Evolutionary conservation across 2,113 vertebrate genomes (phyloP).

Genomic region (Mesoclemmys tuberculata): DNA sequence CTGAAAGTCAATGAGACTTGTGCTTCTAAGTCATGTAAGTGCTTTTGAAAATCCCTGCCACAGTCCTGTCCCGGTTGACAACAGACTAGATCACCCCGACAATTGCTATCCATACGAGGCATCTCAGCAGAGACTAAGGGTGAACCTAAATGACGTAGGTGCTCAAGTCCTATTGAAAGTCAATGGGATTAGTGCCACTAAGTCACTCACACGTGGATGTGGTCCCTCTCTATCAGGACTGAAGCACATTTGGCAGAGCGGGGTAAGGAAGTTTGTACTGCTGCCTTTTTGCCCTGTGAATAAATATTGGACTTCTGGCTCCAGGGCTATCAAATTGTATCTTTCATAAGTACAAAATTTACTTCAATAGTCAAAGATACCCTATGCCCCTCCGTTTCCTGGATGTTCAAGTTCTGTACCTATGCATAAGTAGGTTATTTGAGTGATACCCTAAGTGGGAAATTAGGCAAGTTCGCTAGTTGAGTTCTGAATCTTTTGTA

Average conservation of each 20-base stretch:
- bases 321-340: accelerated
- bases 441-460: accelerated
- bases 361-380: accelerated
- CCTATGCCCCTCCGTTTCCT: neutral
- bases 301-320: neutral
- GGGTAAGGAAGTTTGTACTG: neutral
- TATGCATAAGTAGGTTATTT: accelerated
- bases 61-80: neutral
- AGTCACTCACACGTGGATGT: neutral
- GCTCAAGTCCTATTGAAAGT: neutral
- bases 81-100: neutral
- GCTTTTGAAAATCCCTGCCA: neutral
- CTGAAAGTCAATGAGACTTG: neutral
- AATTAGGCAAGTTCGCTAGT: accelerated
- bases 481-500: neutral
- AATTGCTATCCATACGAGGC: neutral
- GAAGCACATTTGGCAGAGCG: accelerated
- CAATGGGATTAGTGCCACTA: neutral
- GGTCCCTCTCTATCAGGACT: accelerated
- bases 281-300: neutral
- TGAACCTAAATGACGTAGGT: neutral
- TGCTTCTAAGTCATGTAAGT: neutral
- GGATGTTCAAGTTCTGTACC: accelerated
- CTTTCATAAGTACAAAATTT: accelerated
- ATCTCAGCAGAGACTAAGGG: neutral